Evolutionary conservation across 1,140 invertebrate species (phyloP), one percentile per base, ranked within the genome.

Genomic region (Luehdorfia chinensis): DNA sequence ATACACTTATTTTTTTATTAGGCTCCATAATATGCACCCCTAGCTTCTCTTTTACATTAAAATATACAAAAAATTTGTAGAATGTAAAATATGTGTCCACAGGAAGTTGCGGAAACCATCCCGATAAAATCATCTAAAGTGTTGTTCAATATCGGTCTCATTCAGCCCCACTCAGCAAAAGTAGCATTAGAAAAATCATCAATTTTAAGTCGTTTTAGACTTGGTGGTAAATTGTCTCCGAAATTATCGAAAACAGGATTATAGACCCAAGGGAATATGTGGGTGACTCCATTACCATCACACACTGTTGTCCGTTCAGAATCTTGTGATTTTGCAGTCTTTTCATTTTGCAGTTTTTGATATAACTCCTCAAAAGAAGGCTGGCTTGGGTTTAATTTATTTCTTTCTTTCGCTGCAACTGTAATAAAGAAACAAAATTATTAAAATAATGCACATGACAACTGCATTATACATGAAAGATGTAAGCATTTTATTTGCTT

Each of bases 91-190:
- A n/a, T n/a, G n/a, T n/a, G n/a, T n/a, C n/a, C n/a, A n/a, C n/a
- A n/a, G n/a, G n/a, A n/a, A n/a, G n/a, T n/a, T n/a, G n/a, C n/a
- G n/a, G n/a, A n/a, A n/a, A n/a, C n/a, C n/a, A n/a, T n/a, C n/a
- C n/a, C n/a, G n/a, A n/a, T n/a, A n/a, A n/a, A n/a, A n/a, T n/a
- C n/a, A n/a, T n/a, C n/a, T n/a, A n/a, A n/a, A n/a, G n/a, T n/a
- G n/a, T n/a, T n/a, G n/a, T n/a, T n/a, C n/a, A n/a, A n/a, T n/a
- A n/a, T n/a, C n/a, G n/a, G n/a, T n/a, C n/a, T n/a, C n/a, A 6
- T 21, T 75, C 63, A 81, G 41, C 89, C 89, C 91, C 91, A 92
- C 55, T 88, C 75, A 14, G 67, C 75, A 54, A 90, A 78, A 49
- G 78, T 65, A 7, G 70, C 73, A 61, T 88, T 60, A 5, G 47